phyloP scores from a whole-genome alignment of 2,888 invertebrate species.

The Leptothorax acervorum region DNA sequence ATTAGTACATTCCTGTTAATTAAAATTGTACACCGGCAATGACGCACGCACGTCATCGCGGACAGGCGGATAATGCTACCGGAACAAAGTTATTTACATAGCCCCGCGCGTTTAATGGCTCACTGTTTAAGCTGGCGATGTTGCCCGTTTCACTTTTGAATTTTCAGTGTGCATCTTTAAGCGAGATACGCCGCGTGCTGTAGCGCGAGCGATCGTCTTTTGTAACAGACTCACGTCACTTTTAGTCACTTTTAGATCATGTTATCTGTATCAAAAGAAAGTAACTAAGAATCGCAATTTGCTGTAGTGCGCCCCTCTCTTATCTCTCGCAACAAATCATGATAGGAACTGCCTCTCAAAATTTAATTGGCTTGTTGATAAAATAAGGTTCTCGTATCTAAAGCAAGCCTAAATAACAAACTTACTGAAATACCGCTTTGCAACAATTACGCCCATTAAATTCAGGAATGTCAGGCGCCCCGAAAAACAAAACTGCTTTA shows the following conservation, averaged over 20 bases:
- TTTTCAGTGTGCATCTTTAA: slow-evolving; percentile 13
- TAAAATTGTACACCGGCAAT: slow-evolving; percentile 77
- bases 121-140: slow-evolving; percentile 26
- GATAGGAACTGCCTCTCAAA: neutral
- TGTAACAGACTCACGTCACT: slow-evolving; percentile 7
- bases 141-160: slow-evolving; percentile 17
- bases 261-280: slow-evolving; percentile 1
- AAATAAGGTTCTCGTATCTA: neutral
- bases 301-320: neutral
- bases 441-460: neutral
- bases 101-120: slow-evolving; percentile 57
- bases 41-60: slow-evolving; percentile 48
- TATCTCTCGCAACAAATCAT: slow-evolving; percentile 8
- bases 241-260: neutral
- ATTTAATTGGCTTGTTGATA: slow-evolving; percentile 7
- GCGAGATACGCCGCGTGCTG: neutral
- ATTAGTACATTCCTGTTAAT: slow-evolving; percentile 78
- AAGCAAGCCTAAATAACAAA: slow-evolving; percentile 20
- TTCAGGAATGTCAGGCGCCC: neutral
- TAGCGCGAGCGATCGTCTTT: slow-evolving; percentile 13
- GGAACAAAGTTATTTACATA: slow-evolving; percentile 56
- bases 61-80: slow-evolving; percentile 54
- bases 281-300: neutral
- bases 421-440: neutral
- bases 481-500: neutral